phyloP scores from a whole-genome alignment of 2,797 vertebrate genomes.

The Paguma larvata region DNA sequence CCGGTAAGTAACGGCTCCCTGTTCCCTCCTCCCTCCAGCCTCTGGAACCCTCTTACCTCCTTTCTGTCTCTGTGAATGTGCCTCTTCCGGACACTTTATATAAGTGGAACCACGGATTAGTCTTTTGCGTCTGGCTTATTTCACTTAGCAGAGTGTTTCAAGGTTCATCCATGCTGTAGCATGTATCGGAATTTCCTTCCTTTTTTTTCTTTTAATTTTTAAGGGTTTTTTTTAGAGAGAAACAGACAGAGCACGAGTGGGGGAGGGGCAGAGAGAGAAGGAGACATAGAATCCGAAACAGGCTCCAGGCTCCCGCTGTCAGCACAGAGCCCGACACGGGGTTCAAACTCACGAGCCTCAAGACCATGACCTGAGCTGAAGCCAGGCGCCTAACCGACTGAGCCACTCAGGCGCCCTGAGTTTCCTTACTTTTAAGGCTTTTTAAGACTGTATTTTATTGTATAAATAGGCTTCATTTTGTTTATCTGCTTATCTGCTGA shows the following conservation, averaged over 20 bases:
- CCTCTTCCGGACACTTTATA: neutral
- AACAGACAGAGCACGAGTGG: too few species aligned
- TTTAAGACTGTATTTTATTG: too few species aligned
- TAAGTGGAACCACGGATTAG: neutral
- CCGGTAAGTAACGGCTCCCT: neutral
- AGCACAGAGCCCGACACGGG: too few species aligned
- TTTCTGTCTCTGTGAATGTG: neutral
- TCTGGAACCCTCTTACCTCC: neutral
- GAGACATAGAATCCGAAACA: too few species aligned
- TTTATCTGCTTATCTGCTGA: neutral
- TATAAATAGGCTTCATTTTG: neutral
- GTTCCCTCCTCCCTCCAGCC: neutral
- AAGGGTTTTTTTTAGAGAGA: too few species aligned
- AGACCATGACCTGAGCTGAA: too few species aligned
- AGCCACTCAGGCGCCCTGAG: too few species aligned
- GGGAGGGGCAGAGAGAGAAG: too few species aligned
- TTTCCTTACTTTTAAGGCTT: neutral
- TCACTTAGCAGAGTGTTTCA: neutral
- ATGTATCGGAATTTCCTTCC: neutral
- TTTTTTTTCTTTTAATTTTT: neutral
- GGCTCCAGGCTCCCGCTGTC: too few species aligned
- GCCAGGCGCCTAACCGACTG: too few species aligned
- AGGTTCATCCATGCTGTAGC: neutral
- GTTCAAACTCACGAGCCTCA: too few species aligned
- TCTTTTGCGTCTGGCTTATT: neutral